These are phyloP conservation scores for Ennomos erosarius DNA, from an alignment of 2,888 invertebrate species.

Conservation along the genomic window DNA sequence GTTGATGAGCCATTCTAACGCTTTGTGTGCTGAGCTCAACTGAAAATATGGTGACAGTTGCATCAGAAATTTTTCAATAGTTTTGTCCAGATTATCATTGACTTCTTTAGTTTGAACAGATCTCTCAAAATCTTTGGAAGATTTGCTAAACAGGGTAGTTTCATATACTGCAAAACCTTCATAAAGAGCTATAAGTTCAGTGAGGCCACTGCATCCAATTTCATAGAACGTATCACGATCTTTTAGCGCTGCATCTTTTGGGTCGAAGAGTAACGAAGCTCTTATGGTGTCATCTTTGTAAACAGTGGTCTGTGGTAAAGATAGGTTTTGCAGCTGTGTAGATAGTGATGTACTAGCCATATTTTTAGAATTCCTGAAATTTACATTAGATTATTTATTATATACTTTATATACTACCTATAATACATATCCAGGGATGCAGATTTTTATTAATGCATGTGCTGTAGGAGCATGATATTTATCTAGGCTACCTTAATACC, in stretches of 20 bases:
- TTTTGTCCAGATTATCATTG: constrained; percentile 90
- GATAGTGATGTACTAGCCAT: constrained; percentile 89
- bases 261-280: constrained; percentile 94
- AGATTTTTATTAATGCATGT: too few species aligned
- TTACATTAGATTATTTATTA: background rate
- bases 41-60: constrained; percentile 95
- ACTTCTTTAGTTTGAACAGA: constrained; percentile 90
- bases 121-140: constrained; percentile 92
- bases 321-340: constrained; percentile 90
- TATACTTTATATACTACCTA: too few species aligned
- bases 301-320: constrained; percentile 90
- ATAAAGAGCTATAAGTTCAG: constrained; percentile 91
- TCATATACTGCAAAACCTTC: constrained; percentile 90
- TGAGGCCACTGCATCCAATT: constrained; percentile 94
- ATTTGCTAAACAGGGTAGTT: constrained; percentile 90
- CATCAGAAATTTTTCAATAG: constrained; percentile 91
- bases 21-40: constrained; percentile 92
- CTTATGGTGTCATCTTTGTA: constrained; percentile 88
- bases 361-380: constrained; percentile 10
- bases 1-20: constrained; percentile 97
- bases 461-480: too few species aligned
- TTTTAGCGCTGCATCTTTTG: constrained; percentile 94
- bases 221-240: constrained; percentile 94
- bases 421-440: too few species aligned
- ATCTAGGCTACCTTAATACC: too few species aligned